These are phyloP conservation scores for Mormyrus lacerda DNA, from an alignment of 2,113 vertebrate species.

Conservation along the genomic window DNA sequence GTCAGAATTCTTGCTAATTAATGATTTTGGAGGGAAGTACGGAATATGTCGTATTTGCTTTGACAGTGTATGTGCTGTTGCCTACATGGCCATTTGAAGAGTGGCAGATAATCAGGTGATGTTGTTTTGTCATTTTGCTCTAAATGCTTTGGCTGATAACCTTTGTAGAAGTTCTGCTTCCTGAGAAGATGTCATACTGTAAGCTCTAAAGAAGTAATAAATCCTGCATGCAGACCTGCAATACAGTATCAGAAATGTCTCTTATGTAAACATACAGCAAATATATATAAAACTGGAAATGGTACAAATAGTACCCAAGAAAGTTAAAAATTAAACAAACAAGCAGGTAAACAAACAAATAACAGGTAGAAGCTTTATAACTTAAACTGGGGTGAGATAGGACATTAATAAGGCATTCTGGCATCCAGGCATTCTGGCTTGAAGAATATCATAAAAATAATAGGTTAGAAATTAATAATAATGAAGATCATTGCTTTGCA, in stretches of 20 bases:
- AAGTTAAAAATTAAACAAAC: neutral
- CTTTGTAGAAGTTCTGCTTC: neutral
- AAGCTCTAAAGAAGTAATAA: neutral
- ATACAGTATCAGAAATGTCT: neutral
- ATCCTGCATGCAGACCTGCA: neutral
- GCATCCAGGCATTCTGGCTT: neutral
- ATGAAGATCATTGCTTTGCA: neutral
- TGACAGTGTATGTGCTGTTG: neutral
- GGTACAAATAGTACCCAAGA: neutral
- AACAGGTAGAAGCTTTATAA: neutral
- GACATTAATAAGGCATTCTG: neutral
- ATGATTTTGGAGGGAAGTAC: neutral
- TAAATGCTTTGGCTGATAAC: neutral
- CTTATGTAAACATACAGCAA: neutral
- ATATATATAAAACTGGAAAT: neutral
- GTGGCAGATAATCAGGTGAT: neutral
- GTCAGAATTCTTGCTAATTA: constrained; percentile 7
- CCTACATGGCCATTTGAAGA: neutral
- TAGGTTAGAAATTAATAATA: neutral
- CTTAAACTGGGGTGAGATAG: neutral
- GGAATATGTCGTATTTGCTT: neutral
- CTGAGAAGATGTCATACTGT: neutral
- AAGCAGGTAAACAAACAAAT: neutral
- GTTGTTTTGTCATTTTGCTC: neutral
- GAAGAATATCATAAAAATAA: neutral